Base-by-base conservation (phyloP, 2,113 vertebrate species). In the Oriolus oriolus region DNA sequence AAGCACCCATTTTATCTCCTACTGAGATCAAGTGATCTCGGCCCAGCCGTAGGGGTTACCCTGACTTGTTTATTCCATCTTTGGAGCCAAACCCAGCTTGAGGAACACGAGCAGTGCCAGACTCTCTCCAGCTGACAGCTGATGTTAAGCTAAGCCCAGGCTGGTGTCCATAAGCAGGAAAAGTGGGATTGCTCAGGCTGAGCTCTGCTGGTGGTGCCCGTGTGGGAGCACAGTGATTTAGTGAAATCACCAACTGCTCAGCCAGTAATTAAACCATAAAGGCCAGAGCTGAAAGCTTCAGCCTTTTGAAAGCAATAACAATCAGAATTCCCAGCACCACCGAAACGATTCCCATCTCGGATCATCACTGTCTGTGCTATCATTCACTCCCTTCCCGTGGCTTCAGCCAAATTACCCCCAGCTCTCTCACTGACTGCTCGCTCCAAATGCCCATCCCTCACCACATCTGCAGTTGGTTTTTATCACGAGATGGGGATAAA, bases 201-300 rank as follows among this genome's bases (percentile, higher is more conserved):
- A 91, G 93, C 90, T 75, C 30, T 50, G 94, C 91, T 64, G 75
- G 83, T 88, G 90, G 57, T 90, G 93, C 89, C 86, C 88, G 54
- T 95, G 93, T 89, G 87, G 95, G 95, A 97, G 93, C 90, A 84
- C 87, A 78, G 87, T 81, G 93, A 97, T 96, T 96, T 44, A 94
- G 57, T 64, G 87, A 97, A 92, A 96, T 96, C 88, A 94, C 93
- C 37, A 92, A 97, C 91, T 97, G 96, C 96, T 97, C 94, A 94
- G 95, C 84, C 92, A 89, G 84, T 96, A 96, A 98, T 97, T 97
- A 98, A 98, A 97, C 89, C 68, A 95, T 44, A 93, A 96, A 98
- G 95, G 90, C 41, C 69, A 96, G 96, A 97, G 82, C 93, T 95
- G 96, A 93, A 94, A 95, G 96, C 97, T 96, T 79, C 91, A 65